Percentiles rank a stretch among this genome's conserved stretches.
Conservation (phyloP, 2,797 vertebrate genomes). For the Bovichtus diacanthus region DNA sequence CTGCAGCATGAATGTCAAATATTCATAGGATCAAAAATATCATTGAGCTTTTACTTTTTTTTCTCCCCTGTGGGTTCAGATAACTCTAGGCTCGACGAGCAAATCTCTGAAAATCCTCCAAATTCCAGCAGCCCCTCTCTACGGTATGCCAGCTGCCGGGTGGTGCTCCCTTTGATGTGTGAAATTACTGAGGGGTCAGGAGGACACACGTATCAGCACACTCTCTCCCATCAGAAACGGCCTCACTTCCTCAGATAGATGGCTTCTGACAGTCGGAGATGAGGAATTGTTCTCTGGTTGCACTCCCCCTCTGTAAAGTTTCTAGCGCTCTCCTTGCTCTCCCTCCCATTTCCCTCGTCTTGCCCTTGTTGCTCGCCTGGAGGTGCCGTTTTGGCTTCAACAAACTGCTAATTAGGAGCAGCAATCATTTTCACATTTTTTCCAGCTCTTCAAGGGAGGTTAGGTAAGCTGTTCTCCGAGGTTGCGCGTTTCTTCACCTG, state of each 20-base stretch:
- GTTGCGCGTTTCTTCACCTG: slow-evolving; percentile 21
- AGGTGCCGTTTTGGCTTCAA: slow-evolving; percentile 58
- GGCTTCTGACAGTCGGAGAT: slow-evolving; percentile 78
- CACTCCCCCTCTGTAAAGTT: slow-evolving; percentile 29
- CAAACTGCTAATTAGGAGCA: slow-evolving; percentile 73
- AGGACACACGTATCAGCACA: slow-evolving; percentile 70
- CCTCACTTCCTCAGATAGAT: slow-evolving; percentile 72
- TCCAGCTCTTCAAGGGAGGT: slow-evolving; percentile 44
- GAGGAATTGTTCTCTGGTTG: slow-evolving; percentile 72
- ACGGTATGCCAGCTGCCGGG: slow-evolving; percentile 64
- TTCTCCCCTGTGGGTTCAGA: slow-evolving; percentile 78
- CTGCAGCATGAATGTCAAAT: slow-evolving; percentile 84
- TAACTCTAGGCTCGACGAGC: slow-evolving; percentile 80
- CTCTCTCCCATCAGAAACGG: slow-evolving; percentile 71
- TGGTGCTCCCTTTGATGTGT: slow-evolving; percentile 82
- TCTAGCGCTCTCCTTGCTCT: slow-evolving; percentile 30
- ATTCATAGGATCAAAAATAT: slow-evolving; percentile 87
- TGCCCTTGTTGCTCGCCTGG: slow-evolving; percentile 57
- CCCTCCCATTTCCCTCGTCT: slow-evolving; percentile 38
- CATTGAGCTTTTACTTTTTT: slow-evolving; percentile 80
- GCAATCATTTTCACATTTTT: slow-evolving; percentile 58
- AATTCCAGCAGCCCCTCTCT: slow-evolving; percentile 73
- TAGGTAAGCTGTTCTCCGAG: slow-evolving; percentile 37
- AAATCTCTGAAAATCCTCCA: slow-evolving; percentile 83
- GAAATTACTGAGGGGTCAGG: slow-evolving; percentile 79